Conservation (phyloP, 2,797 vertebrate species). For the Psittacula echo region DNA sequence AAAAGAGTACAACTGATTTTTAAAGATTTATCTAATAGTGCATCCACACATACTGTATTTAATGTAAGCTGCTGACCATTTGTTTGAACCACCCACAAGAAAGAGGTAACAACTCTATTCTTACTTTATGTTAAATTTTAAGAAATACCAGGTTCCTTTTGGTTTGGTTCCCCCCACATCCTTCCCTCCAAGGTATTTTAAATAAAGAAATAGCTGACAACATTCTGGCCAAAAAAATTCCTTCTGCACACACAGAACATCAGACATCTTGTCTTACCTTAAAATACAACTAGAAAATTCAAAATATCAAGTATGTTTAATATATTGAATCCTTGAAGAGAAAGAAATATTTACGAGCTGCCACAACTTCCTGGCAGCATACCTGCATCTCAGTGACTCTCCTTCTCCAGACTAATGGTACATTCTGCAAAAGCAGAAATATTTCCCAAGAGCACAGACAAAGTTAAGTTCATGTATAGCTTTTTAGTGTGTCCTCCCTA, state of each 20-base stretch:
- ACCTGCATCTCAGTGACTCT: not conserved
- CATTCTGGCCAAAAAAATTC: not conserved
- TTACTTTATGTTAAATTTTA: not conserved
- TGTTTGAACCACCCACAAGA: not conserved
- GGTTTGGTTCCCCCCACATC: not conserved
- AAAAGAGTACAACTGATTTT: not conserved
- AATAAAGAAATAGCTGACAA: slow-evolving; percentile 9
- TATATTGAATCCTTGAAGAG: not conserved
- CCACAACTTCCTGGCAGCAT: not conserved
- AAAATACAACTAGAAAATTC: slow-evolving; percentile 32
- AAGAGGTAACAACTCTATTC: not conserved
- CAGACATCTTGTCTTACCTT: not conserved
- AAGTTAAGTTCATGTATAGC: not conserved
- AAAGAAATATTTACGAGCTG: slow-evolving; percentile 3
- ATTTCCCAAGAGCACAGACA: not conserved
- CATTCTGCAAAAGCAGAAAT: not conserved
- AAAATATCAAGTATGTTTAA: slow-evolving; percentile 13
- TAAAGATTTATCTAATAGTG: not conserved
- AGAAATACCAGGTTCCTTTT: not conserved
- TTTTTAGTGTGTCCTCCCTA: not conserved
- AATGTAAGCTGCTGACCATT: not conserved
- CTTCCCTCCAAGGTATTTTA: not conserved
- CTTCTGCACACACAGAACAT: not conserved
- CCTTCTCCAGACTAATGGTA: not conserved
- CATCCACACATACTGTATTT: not conserved